Evolutionary conservation across 2,113 vertebrate genomes (phyloP), one percentile per base, ranked within the genome.

Genomic region (Neodontobutis hainanensis): DNA sequence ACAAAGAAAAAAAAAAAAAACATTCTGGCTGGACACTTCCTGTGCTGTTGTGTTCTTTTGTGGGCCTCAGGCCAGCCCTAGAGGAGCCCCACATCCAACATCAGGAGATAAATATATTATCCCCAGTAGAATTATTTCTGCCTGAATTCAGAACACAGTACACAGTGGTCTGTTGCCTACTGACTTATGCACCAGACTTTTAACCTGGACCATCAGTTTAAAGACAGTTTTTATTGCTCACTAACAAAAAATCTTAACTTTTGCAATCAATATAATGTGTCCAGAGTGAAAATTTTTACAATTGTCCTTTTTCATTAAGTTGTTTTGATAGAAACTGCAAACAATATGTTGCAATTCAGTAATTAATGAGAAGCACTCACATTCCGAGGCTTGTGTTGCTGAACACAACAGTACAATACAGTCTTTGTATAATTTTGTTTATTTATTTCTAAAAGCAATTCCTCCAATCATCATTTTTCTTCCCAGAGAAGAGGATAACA

Each of bases 21-120:
- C n/a, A n/a, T 19, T 69, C 71, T 75, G 56, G 70, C 78, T 65
- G 70, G 80, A 73, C 68, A 87, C 77, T 87, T 70, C 60, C 64
- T 75, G 68, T 64, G 68, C 79, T 82, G 84, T 78, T 83, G 49
- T 80, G 84, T 80, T 83, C 55, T 79, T 43, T 87, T 47, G 51
- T 68, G 66, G 85, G 90, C 90, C 89, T 62, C 80, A 75, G 91
- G 91, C 87, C 83, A 87, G 65, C 83, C 91, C 90, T 87, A 38
- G 79, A 92, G 91, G 87, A 86, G 75, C 86, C 85, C 78, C 61
- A 71, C 70, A 76, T 85, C 82, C 69, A 89, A 89, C 81, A 84
- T 70, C 77, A 45, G 63, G 53, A 88, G 64, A 89, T 87, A 88
- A 90, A 89, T 81, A 75, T 67, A 77, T 67, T 63, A 68, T 81